These are phyloP conservation scores for Hydroisotoma schaefferi DNA, from an alignment of 2,888 invertebrate genomes.

Conservation along the genomic window DNA sequence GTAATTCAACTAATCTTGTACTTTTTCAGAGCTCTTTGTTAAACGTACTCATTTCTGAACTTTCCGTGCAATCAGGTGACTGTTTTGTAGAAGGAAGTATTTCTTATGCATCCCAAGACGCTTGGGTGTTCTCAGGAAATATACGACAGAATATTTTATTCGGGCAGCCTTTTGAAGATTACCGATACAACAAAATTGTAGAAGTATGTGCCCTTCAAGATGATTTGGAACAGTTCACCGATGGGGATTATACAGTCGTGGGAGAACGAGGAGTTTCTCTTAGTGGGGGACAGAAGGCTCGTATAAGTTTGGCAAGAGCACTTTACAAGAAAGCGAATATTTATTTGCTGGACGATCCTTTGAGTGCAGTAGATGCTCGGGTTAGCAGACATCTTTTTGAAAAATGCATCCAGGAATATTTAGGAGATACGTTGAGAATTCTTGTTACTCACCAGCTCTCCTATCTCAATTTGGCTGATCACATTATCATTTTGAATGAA, in stretches of 20 bases:
- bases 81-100: constrained; percentile 53
- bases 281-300: constrained; percentile 57
- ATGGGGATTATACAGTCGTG: constrained; percentile 35
- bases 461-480: constrained; percentile 66
- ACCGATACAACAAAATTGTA: constrained; percentile 52
- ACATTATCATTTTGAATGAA: constrained; percentile 64
- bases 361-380: constrained; percentile 56
- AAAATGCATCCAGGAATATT: constrained; percentile 51
- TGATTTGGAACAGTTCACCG: constrained; percentile 39
- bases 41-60: constrained; percentile 54
- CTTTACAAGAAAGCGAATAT: constrained; percentile 56
- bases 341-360: constrained; percentile 56
- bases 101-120: constrained; percentile 50
- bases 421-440: constrained; percentile 53
- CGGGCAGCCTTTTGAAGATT: constrained; percentile 62
- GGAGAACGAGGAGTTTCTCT: constrained; percentile 35
- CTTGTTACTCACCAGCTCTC: constrained; percentile 76
- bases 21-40: constrained; percentile 37
- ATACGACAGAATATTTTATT: constrained; percentile 89
- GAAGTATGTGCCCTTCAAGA: constrained; percentile 53
- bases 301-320: constrained; percentile 52
- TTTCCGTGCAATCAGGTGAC: constrained; percentile 53
- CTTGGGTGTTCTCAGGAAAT: constrained; percentile 58
- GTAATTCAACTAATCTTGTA: neutral
- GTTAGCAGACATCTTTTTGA: constrained; percentile 55